A percentile compares a stretch with the other conserved stretches of the same genome.
These are phyloP conservation scores for Tupaia chinensis DNA, from an alignment of 2,113 vertebrate genomes.

Conservation along the genomic window DNA sequence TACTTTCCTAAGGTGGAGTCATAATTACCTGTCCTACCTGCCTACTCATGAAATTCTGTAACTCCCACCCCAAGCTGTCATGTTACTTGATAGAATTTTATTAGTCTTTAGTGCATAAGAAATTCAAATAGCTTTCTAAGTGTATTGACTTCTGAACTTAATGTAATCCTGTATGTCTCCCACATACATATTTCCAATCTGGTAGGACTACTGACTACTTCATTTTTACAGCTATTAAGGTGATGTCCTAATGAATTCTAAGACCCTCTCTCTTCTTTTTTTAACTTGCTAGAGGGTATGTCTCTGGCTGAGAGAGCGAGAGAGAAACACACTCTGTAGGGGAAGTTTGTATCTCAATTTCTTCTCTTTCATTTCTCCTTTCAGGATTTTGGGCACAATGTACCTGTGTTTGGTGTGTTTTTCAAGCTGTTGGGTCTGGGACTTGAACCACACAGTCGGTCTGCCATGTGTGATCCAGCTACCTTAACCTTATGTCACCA, in stretches of 20 bases:
- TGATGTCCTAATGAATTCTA: neutral
- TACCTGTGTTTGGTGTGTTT: too few relatives aligned
- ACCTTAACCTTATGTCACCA: too few relatives aligned
- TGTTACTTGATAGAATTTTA: neutral
- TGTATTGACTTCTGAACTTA: neutral
- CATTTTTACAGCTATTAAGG: neutral
- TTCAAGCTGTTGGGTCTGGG: too few relatives aligned
- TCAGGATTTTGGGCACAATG: too few relatives aligned
- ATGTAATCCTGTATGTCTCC: neutral
- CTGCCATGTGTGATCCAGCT: too few relatives aligned
- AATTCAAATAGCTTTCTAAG: slow-evolving; percentile 2
- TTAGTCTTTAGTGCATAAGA: neutral
- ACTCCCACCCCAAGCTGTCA: neutral
- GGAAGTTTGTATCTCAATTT: too few relatives aligned
- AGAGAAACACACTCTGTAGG: too few relatives aligned
- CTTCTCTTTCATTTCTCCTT: too few relatives aligned
- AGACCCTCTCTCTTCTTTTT: neutral
- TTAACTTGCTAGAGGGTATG: too few relatives aligned
- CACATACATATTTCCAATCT: neutral
- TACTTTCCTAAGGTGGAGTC: neutral
- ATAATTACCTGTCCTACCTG: neutral
- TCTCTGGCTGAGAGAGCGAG: too few relatives aligned
- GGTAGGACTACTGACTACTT: neutral
- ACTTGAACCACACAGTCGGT: too few relatives aligned
- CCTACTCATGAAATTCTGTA: neutral